Evolutionary conservation across 2,797 vertebrate genomes (phyloP), one percentile per base, ranked within the genome.

Genomic region (Urocyon cinereoargenteus): DNA sequence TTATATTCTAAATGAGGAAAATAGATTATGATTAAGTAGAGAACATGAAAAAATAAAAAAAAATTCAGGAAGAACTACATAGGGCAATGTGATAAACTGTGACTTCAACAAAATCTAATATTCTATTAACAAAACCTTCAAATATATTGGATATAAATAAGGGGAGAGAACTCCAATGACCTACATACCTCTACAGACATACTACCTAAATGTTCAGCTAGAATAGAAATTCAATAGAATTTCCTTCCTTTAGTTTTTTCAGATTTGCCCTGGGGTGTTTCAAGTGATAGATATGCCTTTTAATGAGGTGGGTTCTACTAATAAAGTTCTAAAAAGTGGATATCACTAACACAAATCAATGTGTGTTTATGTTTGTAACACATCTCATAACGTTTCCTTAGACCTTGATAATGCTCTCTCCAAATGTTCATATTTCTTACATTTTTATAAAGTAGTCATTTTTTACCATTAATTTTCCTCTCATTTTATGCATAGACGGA

Each of bases 141-240:
- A 97, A 75, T 70, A 95, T 95, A 98, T 85, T 96, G 95, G 97
- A 95, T 57, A 72, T 62, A 97, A 96, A 96, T 86, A 91, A 93
- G 94, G 62, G 87, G 90, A 98, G 93, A 82, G 93, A 97, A 95
- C 98, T 95, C 87, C 68, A 94, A 81, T 98, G 94, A 98, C 82
- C 92, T 97, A 75, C 95, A 97, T 98, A 91, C 87, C 97, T 98
- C 81, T 93, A 83, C 62, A 96, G 86, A 96, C 86, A 96, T 61
- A 93, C 72, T 84, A 93, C 95, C 98, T 98, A 97, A 77, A 97
- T 83, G 91, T 94, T 97, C 62, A 98, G 90, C 96, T 97, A 90
- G 40, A 45, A 45, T 45, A 45, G 40, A 45, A 45, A 45, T 45
- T 45, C 40, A 45, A 45, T 31, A 97, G 94, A 97, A 93, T 97